phyloP scores from a whole-genome alignment of 2,797 vertebrate genomes.

The Lerista edwardsae region DNA sequence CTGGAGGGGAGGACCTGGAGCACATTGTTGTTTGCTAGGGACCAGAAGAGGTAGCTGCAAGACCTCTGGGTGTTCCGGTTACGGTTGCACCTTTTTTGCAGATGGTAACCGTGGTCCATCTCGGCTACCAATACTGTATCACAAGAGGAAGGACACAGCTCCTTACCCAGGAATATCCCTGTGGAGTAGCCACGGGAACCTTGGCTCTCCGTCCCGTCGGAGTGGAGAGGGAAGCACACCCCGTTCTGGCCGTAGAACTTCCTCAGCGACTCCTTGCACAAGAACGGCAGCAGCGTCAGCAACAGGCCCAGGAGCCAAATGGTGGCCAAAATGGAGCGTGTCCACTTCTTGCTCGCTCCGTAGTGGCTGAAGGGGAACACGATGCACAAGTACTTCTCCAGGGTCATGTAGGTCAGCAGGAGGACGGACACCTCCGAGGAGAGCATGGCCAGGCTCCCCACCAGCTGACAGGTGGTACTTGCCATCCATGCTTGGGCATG shows the following conservation, averaged over 20 bases:
- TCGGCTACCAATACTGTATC: too few relatives aligned
- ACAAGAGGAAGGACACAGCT: too few relatives aligned
- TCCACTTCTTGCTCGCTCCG: conserved; percentile 80
- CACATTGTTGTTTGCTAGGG: too few relatives aligned
- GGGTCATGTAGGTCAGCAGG: conserved; percentile 84
- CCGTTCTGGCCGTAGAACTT: conserved; percentile 90
- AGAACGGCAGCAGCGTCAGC: conserved; percentile 83
- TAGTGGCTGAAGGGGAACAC: conserved; percentile 89
- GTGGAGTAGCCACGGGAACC: conserved; percentile 85
- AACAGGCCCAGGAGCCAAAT: conserved; percentile 85
- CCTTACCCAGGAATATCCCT: conserved; percentile 88
- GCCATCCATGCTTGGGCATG: conserved; percentile 85
- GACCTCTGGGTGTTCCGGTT: too few relatives aligned
- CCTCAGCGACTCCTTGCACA: conserved; percentile 83
- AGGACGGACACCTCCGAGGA: conserved; percentile 86
- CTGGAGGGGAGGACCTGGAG: too few relatives aligned
- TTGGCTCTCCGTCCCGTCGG: conserved; percentile 83
- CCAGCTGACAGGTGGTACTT: conserved; percentile 78
- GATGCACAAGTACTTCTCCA: conserved; percentile 88
- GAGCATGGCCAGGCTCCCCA: conserved; percentile 84
- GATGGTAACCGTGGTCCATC: too few relatives aligned
- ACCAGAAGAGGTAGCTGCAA: too few relatives aligned
- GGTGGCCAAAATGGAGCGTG: conserved; percentile 73
- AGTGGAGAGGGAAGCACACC: conserved; percentile 88
- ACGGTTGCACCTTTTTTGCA: too few relatives aligned